Evolutionary conservation across 2,113 vertebrate species (phyloP).

Genomic region (Microcebus murinus): DNA sequence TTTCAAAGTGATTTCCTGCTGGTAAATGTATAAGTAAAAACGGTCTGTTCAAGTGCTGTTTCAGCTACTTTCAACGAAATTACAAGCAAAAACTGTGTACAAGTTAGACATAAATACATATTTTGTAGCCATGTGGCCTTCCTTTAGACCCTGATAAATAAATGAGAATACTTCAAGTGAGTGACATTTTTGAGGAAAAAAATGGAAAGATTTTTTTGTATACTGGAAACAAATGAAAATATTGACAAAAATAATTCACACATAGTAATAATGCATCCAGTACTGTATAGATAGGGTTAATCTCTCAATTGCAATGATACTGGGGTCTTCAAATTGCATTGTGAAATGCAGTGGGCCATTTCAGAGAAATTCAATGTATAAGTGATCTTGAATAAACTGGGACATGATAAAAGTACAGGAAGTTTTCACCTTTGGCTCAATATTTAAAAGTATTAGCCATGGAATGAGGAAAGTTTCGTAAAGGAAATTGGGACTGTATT

Average conservation of each 20-base stretch:
- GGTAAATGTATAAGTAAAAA: background rate
- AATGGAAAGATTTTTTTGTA: background rate
- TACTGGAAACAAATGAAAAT: slow-evolving; percentile 22
- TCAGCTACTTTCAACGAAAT: background rate
- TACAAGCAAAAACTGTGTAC: background rate
- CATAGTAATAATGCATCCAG: background rate
- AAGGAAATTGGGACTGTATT: slow-evolving; percentile 37
- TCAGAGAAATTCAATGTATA: background rate
- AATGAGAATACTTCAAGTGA: background rate
- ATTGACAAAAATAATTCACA: background rate
- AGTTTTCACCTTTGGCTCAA: slow-evolving; percentile 50
- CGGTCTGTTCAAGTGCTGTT: background rate
- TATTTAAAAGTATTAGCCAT: slow-evolving; percentile 43
- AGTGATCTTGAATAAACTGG: slow-evolving; percentile 48
- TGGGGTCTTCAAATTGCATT: background rate
- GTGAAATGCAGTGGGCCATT: background rate
- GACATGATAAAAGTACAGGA: slow-evolving; percentile 35
- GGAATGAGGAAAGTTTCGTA: slow-evolving; percentile 56
- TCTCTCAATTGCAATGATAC: background rate
- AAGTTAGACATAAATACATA: background rate
- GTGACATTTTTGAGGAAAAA: background rate
- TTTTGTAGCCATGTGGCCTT: background rate
- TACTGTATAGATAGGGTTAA: background rate
- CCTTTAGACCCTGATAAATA: slow-evolving; percentile 7
- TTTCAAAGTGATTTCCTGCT: slow-evolving; percentile 34